Percentiles rank a stretch among this genome's conserved stretches.
Conservation (phyloP, 1,140 invertebrate genomes). For the Choristoneura fumiferana region DNA sequence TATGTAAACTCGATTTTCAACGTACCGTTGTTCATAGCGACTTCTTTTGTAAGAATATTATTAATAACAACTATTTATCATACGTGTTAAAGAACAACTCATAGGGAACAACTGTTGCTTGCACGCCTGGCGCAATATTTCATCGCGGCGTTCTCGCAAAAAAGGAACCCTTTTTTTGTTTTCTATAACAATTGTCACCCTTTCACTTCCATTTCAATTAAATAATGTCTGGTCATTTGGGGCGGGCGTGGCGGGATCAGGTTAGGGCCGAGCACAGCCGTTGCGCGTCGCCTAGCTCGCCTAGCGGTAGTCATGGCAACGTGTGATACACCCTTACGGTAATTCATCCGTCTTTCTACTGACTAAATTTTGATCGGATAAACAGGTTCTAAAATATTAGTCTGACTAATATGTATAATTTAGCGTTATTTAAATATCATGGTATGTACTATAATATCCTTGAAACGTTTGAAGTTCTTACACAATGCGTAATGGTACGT, state of each 20-base stretch:
- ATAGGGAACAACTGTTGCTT: slow-evolving; percentile 74
- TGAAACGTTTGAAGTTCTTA: too few relatives aligned
- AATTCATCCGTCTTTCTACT: too few relatives aligned
- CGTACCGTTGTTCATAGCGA: neutral
- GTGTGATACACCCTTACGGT: too few relatives aligned
- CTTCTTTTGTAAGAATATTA: slow-evolving; percentile 6
- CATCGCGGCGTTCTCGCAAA: slow-evolving; percentile 62
- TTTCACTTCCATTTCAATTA: slow-evolving; percentile 76
- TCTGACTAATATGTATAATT: too few relatives aligned
- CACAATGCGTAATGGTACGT: too few relatives aligned
- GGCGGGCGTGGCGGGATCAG: slow-evolving; percentile 35
- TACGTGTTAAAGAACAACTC: slow-evolving; percentile 49
- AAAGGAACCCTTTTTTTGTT: slow-evolving; percentile 70
- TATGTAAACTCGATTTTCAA: too few relatives aligned
- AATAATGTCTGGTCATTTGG: slow-evolving; percentile 78
- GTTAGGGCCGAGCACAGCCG: neutral
- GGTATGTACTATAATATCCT: too few relatives aligned
- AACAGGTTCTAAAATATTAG: too few relatives aligned
- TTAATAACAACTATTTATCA: slow-evolving; percentile 16
- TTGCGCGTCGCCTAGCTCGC: too few relatives aligned
- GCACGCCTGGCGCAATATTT: slow-evolving; percentile 74
- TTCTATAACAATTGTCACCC: slow-evolving; percentile 77
- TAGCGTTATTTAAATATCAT: too few relatives aligned
- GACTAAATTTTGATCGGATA: too few relatives aligned
- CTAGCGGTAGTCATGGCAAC: too few relatives aligned